Percentiles rank a stretch among this genome's conserved stretches.
Conservation (phyloP, 1,140 invertebrate species). For the Drosophila kepulauana region DNA sequence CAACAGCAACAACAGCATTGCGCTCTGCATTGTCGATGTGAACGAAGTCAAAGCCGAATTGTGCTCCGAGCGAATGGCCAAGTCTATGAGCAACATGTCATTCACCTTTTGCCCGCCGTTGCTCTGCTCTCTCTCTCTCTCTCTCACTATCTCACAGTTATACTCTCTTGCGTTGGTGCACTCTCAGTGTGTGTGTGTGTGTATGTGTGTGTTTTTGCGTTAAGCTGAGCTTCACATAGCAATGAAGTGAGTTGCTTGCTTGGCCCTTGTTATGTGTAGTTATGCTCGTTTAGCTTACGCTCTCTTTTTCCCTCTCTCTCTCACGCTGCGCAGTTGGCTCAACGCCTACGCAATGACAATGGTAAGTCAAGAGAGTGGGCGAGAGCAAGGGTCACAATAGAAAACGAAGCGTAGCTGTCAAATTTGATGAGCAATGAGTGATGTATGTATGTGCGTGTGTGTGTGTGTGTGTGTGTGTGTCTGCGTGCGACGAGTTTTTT, state of each 20-base stretch:
- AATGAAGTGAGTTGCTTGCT: conserved; percentile 11
- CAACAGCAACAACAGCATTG: conserved; percentile 24
- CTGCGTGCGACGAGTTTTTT: conserved; percentile 34
- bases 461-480: conserved; percentile 21
- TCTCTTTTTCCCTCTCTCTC: conserved; percentile 26
- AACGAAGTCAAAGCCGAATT: conserved; percentile 48
- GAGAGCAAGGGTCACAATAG: conserved; percentile 57
- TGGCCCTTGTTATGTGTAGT: conserved; percentile 46
- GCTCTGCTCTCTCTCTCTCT: conserved; percentile 17
- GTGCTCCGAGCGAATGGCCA: conserved; percentile 18
- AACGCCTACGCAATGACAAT: conserved; percentile 58
- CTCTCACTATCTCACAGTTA: conserved; percentile 7
- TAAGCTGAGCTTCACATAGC: conserved; percentile 33
- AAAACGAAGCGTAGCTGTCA: conserved; percentile 63
- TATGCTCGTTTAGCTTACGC: conserved; percentile 29
- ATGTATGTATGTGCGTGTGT: conserved; percentile 24
- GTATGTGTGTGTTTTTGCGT: background rate
- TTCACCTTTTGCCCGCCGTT: conserved; percentile 67
- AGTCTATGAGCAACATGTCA: conserved; percentile 53
- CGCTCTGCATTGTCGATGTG: conserved; percentile 63
- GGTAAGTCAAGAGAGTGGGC: conserved; percentile 13
- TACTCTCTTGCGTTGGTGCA: conserved; percentile 17
- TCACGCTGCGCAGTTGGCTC: conserved; percentile 56
- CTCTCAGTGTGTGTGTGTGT: background rate
- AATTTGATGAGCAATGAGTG: conserved; percentile 76